phyloP scores from a whole-genome alignment of 2,113 vertebrate species.

The Pipa parva region DNA sequence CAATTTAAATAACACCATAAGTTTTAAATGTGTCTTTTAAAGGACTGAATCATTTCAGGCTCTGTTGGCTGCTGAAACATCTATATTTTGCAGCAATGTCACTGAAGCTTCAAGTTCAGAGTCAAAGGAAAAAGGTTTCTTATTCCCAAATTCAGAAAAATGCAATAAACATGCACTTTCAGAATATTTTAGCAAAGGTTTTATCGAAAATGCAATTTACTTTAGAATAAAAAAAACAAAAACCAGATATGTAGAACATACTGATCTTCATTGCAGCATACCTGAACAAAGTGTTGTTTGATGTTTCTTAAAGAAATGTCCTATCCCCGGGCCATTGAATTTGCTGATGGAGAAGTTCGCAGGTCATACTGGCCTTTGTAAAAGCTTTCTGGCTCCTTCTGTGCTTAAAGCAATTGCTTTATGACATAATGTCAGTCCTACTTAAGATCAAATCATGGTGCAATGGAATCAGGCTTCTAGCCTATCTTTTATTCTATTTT shows the following conservation, averaged over 20 bases:
- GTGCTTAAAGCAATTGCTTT: slow-evolving; percentile 46
- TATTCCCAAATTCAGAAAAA: slow-evolving; percentile 15
- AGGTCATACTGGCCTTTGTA: slow-evolving; percentile 42
- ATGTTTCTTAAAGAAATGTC: slow-evolving; percentile 35
- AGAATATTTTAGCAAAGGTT: slow-evolving; percentile 16
- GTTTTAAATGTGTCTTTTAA: too few relatives aligned
- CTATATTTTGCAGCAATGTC: neutral
- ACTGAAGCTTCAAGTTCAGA: neutral
- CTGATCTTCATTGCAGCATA: slow-evolving; percentile 10
- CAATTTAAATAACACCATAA: too few relatives aligned
- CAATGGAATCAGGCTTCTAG: slow-evolving; percentile 42
- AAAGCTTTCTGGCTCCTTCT: slow-evolving; percentile 46
- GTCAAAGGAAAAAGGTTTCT: neutral
- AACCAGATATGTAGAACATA: neutral
- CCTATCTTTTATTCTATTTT: slow-evolving; percentile 35
- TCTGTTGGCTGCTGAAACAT: neutral
- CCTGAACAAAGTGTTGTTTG: slow-evolving; percentile 19
- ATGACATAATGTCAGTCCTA: slow-evolving; percentile 49
- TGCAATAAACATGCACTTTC: slow-evolving; percentile 26
- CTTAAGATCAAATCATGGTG: slow-evolving; percentile 53
- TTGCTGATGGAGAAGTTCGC: slow-evolving; percentile 45
- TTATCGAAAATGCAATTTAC: slow-evolving; percentile 10
- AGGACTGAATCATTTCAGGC: neutral
- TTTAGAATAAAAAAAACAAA: slow-evolving; percentile 11
- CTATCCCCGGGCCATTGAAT: slow-evolving; percentile 43